Conservation (phyloP, 2,888 invertebrate genomes). For the Drosophila tripunctata region DNA sequence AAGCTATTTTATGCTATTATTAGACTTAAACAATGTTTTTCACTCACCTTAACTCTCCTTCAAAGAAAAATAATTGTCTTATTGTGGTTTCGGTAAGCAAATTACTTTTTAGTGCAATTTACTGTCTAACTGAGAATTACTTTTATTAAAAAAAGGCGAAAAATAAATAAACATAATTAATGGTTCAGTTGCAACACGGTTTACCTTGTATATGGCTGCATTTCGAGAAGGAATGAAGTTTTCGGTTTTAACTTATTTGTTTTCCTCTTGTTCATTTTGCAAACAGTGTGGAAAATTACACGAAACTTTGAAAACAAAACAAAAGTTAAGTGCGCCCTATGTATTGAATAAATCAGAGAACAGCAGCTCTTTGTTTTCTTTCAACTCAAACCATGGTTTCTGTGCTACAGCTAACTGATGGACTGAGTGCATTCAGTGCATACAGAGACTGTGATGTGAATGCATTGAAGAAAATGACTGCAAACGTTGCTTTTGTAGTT, state of each 20-base stretch:
- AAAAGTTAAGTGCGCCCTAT: slow-evolving; percentile 59
- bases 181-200: neutral
- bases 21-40: no score
- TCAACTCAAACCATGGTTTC: neutral
- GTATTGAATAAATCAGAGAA: slow-evolving; percentile 56
- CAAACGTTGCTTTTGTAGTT: neutral
- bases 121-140: slow-evolving; percentile 65
- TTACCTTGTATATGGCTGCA: slow-evolving; percentile 34
- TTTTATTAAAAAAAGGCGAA: slow-evolving; percentile 14
- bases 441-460: neutral
- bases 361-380: slow-evolving; percentile 7
- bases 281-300: slow-evolving; percentile 70
- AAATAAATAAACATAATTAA: neutral
- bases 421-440: neutral
- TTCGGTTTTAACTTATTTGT: slow-evolving; percentile 70
- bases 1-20: no score
- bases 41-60: no score
- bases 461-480: neutral
- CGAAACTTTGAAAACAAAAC: slow-evolving; percentile 59
- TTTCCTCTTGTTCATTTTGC: slow-evolving; percentile 65
- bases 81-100: no score
- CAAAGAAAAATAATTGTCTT: no score
- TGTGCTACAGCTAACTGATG: neutral
- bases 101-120: slow-evolving; percentile 61
- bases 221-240: slow-evolving; percentile 57